These are phyloP conservation scores for Mythimna vitellina DNA, from an alignment of 2,888 invertebrate species.

Conservation along the genomic window DNA sequence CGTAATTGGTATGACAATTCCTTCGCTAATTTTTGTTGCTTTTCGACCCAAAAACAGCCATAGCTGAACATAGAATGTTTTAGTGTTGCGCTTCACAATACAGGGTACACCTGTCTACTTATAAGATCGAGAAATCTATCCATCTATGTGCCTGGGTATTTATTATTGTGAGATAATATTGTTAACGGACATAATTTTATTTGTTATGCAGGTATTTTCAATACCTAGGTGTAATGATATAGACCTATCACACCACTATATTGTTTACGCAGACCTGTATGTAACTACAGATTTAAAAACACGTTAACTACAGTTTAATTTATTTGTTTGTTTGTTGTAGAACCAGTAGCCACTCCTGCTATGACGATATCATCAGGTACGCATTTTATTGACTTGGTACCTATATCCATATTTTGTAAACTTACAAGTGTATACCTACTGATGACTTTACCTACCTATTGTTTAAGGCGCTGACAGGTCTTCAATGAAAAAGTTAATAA, in stretches of 20 bases:
- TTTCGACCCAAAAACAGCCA: too few species aligned
- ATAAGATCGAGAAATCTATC: background rate
- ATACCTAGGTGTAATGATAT: background rate
- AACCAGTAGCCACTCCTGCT: constrained; percentile 30
- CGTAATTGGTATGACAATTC: too few species aligned
- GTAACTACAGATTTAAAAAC: constrained; percentile 4
- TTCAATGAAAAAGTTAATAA: constrained; percentile 9
- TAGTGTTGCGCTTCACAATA: background rate
- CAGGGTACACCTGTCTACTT: background rate
- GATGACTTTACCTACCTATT: background rate
- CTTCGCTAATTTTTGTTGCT: too few species aligned
- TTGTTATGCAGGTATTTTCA: background rate
- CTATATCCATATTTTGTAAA: constrained; percentile 15
- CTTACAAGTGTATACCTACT: background rate
- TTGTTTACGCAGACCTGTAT: constrained; percentile 20
- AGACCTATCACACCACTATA: background rate
- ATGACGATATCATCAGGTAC: constrained; percentile 29
- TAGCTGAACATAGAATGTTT: background rate
- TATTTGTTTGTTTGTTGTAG: constrained; percentile 21
- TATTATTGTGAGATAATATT: background rate
- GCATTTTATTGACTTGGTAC: constrained; percentile 20
- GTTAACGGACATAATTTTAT: background rate
- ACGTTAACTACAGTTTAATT: constrained; percentile 12
- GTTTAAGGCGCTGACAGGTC: constrained; percentile 2
- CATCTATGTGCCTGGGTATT: too few species aligned